phyloP scores from a whole-genome alignment of 1,140 invertebrate genomes.

The Heliconius melpomene region DNA sequence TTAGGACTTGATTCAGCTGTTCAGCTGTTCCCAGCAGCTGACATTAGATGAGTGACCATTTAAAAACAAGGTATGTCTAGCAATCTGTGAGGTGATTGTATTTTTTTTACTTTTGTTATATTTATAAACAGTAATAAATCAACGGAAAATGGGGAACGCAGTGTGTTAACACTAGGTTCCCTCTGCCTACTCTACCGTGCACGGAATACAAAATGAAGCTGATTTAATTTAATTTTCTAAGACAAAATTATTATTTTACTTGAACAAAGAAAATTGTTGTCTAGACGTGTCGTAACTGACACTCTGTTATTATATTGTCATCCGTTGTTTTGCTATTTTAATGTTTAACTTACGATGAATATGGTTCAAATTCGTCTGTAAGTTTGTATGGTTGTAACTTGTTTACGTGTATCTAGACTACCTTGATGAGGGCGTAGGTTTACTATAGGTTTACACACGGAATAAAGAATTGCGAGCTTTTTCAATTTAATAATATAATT shows the following conservation, averaged over 20 bases:
- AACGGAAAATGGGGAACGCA: too few species aligned
- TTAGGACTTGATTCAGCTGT: too few species aligned
- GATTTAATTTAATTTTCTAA: neutral
- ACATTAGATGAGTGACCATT: too few species aligned
- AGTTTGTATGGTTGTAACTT: slow-evolving; percentile 27
- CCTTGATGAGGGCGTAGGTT: slow-evolving; percentile 74
- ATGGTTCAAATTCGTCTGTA: slow-evolving; percentile 21
- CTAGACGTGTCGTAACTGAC: slow-evolving; percentile 44
- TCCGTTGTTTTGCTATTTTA: slow-evolving; percentile 27
- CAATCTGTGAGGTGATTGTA: too few species aligned
- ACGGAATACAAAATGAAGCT: too few species aligned
- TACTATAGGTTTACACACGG: slow-evolving; percentile 50
- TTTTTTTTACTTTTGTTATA: too few species aligned
- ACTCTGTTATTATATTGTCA: slow-evolving; percentile 7
- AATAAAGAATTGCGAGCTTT: slow-evolving; percentile 19
- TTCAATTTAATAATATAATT: neutral
- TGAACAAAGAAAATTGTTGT: slow-evolving; percentile 42
- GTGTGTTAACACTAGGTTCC: too few species aligned
- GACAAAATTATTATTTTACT: neutral
- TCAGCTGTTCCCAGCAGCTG: too few species aligned
- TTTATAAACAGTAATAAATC: too few species aligned
- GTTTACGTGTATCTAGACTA: slow-evolving; percentile 60
- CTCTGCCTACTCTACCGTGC: too few species aligned
- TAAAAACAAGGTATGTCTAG: too few species aligned
- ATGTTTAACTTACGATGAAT: slow-evolving; percentile 41